Evolutionary conservation across 2,888 invertebrate species (phyloP).

Genomic region (Octonoba sinensis): DNA sequence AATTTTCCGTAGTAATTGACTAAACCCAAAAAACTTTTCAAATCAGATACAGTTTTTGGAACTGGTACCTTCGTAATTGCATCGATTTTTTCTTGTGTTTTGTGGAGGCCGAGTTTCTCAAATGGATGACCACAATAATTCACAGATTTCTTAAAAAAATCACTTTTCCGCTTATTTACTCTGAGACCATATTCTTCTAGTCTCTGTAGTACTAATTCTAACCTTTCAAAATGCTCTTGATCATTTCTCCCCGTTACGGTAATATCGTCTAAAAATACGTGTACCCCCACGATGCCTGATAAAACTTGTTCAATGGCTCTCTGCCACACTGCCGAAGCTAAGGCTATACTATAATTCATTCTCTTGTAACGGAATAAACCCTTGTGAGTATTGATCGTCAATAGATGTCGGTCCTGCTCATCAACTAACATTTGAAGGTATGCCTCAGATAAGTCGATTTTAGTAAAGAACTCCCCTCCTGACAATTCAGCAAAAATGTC

Average conservation of each 20-base stretch:
- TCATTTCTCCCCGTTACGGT: slow-evolving; percentile 22
- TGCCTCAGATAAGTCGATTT: slow-evolving; percentile 69
- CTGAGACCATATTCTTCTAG: too few relatives aligned
- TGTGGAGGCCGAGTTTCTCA: slow-evolving; percentile 31
- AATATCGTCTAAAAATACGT: slow-evolving; percentile 29
- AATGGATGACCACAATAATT: too few relatives aligned
- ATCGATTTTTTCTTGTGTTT: slow-evolving; percentile 41
- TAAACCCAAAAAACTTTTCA: slow-evolving; percentile 40
- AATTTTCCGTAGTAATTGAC: slow-evolving; percentile 45
- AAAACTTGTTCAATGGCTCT: too few relatives aligned
- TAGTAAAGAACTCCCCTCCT: too few relatives aligned
- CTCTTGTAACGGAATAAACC: slow-evolving; percentile 69
- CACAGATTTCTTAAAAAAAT: too few relatives aligned
- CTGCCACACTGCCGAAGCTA: slow-evolving; percentile 69
- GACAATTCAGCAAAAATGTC: slow-evolving; percentile 65
- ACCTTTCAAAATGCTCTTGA: slow-evolving; percentile 33
- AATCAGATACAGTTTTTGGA: slow-evolving; percentile 40
- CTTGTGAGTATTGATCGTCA: slow-evolving; percentile 70
- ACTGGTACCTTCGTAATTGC: slow-evolving; percentile 44
- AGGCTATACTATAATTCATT: slow-evolving; percentile 69
- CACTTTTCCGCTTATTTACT: too few relatives aligned
- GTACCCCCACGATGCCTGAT: slow-evolving; percentile 12
- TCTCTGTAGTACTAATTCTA: too few relatives aligned
- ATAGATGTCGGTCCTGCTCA: slow-evolving; percentile 67
- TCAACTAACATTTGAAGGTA: slow-evolving; percentile 70